Base-by-base conservation (phyloP, 2,888 invertebrate genomes). In the Plagiodera versicolora region DNA sequence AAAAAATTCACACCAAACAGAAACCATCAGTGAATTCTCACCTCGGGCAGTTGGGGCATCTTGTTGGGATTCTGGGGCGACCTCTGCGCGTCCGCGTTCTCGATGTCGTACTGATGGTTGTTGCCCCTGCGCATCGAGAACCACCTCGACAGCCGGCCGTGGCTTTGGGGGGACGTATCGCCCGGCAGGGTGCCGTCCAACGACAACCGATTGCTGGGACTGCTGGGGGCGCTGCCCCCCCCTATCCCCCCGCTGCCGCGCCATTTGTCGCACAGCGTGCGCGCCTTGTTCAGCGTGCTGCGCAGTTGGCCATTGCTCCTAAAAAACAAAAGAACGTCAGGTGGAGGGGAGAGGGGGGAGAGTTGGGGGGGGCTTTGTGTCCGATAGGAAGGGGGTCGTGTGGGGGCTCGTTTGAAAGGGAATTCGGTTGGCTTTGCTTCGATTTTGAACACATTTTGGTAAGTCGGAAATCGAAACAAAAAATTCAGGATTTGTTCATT, bases 101-200 rank as follows among this genome's bases (percentile, higher is more conserved):
- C 87, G 64, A 88, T 87, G 75, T 92, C 92, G 79, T 92, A 92
- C 74, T 92, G 92, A 79, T 91, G 89, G n/a, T 89, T 83, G 65
- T 90, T 90, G 46, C 91, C 90, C 63, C 93, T 85, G 44, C 94
- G 83, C 66, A 94, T 91, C 73, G 93, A 94, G 83, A 94, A 95
- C 93, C 94, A 94, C 70, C 95, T 85, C 30, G 93, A 89, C 50
- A 94, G 84, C 59, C 91, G 84, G 64, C 92, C 91, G 70, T 89
- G 74, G 68, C 68, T 74, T 60, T 73, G 75, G 9, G 76, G 75
- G 45, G 76, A 75, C 50, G 71, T 68, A 60, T 77, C 77, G 20
- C 74, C 74, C 9, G 78, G 75, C 14, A 77, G 63, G 16, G 73
- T 67, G 44, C 71, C 68, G 59, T 78, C 78, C 48, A 78, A 62